Base-by-base conservation (phyloP, 1,140 invertebrate genomes). In the Trachymyrmex septentrionalis region DNA sequence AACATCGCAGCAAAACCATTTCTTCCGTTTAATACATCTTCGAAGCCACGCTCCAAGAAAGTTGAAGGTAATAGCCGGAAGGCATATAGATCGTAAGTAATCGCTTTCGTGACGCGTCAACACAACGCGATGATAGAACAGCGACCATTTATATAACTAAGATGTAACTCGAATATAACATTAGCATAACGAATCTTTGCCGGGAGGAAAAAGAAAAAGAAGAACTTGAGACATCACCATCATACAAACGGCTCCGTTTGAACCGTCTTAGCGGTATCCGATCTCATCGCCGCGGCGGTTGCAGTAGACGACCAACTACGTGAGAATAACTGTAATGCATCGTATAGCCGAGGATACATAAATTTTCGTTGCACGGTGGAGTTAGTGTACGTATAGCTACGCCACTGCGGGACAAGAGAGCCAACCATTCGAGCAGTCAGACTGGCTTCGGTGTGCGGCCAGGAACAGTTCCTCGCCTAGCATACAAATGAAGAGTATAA, bases 401-500 rank as follows among this genome's bases (percentile, higher is more conserved):
- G 91, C 90, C 86, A 91, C 55, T 91, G 91, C 69, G 48, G 84
- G 73, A 85, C 73, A 57, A 61, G 87, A 73, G 64, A 90, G 78
- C 44, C 75, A 55, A 80, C 72, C 81, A 88, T 87, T 72, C 81
- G 87, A 63, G 81, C 75, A 84, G 88, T 80, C 69, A 86, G 85
- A 76, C 67, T 81, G 80, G 88, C 86, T 90, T 90, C 82, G 86
- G 73, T 86, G 85, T 63, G 63, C 90, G 87, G 88, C 86, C 87
- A 93, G 78, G 88, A 85, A 87, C 91, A 85, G 88, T 88, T 88
- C 85, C 87, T 92, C 81, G 93, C 73, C 91, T 92, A 91, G 93
- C 91, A 93, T 94, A 94, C 93, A 92, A 94, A 94, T 94, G 93
- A 94, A 94, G 92, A 93, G 90, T 93, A 94, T 94, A 94, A 94